These are phyloP conservation scores for Patella caerulea DNA, from an alignment of 2,888 invertebrate species.

Conservation along the genomic window DNA sequence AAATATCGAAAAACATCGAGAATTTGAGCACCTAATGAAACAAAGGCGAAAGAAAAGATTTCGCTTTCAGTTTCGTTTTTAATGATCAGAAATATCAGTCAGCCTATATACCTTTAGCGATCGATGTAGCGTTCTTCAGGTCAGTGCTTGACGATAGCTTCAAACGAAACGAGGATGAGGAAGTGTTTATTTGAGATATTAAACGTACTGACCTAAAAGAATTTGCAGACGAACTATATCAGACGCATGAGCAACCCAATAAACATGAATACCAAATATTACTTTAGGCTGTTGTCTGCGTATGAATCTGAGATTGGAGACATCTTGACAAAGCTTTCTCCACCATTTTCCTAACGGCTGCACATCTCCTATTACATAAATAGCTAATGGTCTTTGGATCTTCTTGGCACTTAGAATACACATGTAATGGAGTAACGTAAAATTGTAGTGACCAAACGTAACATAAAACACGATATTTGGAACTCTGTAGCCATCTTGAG, in stretches of 20 bases:
- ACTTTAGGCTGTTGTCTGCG: conserved; percentile 4
- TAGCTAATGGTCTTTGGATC: not conserved
- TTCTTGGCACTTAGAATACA: conserved; percentile 3
- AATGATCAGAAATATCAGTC: too few relatives aligned
- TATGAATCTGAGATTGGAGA: not conserved
- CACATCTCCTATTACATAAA: not conserved
- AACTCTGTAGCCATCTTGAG: not conserved
- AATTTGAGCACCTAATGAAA: too few relatives aligned
- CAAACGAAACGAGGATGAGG: too few relatives aligned
- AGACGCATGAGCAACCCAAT: conserved; percentile 26
- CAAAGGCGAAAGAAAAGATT: too few relatives aligned
- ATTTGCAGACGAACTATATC: conserved; percentile 40
- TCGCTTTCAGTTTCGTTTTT: too few relatives aligned
- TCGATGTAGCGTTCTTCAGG: too few relatives aligned
- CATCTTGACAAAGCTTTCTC: not conserved
- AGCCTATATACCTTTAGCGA: too few relatives aligned
- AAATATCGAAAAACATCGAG: too few relatives aligned
- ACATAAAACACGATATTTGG: conserved; percentile 1
- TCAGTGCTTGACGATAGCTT: too few relatives aligned
- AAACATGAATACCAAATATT: conserved; percentile 9
- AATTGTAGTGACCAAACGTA: not conserved
- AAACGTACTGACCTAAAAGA: conserved; percentile 20
- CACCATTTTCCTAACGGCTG: not conserved
- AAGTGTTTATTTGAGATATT: too few relatives aligned
- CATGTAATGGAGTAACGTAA: not conserved